phyloP scores from a whole-genome alignment of 2,888 invertebrate genomes.

The Eilema griseolum region DNA sequence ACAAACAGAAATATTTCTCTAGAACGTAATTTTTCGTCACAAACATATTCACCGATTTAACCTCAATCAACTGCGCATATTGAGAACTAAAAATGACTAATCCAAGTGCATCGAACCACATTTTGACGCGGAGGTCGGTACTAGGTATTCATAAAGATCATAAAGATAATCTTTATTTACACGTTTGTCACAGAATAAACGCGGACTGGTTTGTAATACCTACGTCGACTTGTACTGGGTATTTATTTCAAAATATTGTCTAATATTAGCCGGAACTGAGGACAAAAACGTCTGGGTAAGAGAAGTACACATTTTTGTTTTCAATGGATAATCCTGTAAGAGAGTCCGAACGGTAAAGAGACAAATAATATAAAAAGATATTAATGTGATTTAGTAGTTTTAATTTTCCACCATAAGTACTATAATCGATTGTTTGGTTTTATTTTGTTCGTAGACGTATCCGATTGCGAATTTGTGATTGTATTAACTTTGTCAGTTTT shows the following conservation, averaged over 20 bases:
- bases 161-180: slow-evolving; percentile 59
- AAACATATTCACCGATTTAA: slow-evolving; percentile 7
- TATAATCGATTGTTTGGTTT: no score
- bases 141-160: slow-evolving; percentile 53
- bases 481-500: no score
- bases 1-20: background rate
- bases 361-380: no score
- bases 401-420: no score
- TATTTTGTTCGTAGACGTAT: no score
- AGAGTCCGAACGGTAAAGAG: background rate
- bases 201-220: slow-evolving; percentile 55
- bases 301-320: background rate
- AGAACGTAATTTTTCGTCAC: background rate
- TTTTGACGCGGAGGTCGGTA: slow-evolving; percentile 43
- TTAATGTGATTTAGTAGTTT: no score
- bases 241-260: slow-evolving; percentile 33
- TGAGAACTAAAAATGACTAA: slow-evolving; percentile 51
- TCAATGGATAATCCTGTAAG: background rate
- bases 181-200: slow-evolving; percentile 60
- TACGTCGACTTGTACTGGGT: slow-evolving; percentile 34
- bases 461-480: no score
- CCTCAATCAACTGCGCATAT: slow-evolving; percentile 27
- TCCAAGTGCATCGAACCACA: slow-evolving; percentile 64
- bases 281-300: background rate
- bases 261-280: slow-evolving; percentile 1